These are phyloP conservation scores for Siphamia tubifer DNA, from an alignment of 2,113 vertebrate genomes.

Conservation along the genomic window DNA sequence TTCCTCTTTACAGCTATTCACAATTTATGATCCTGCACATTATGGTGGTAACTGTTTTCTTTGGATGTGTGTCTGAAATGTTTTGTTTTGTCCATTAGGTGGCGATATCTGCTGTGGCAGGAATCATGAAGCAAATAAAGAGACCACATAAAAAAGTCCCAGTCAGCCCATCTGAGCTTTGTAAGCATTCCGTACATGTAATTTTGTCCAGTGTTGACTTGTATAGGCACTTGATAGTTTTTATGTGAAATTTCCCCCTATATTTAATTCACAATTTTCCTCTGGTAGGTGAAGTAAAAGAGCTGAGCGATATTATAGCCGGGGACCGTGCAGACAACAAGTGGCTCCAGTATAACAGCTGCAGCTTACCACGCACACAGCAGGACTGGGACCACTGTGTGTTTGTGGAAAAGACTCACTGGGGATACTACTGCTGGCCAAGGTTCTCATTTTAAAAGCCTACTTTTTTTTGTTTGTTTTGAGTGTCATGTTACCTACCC, in stretches of 20 bases:
- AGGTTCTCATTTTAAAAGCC: conserved; percentile 72
- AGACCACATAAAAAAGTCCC: conserved; percentile 89
- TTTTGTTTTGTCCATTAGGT: conserved; percentile 80
- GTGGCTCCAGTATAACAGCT: conserved; percentile 93
- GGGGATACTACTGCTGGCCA: conserved; percentile 97
- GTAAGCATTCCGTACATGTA: conserved; percentile 72
- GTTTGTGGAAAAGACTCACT: conserved; percentile 98
- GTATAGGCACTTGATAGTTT: neutral
- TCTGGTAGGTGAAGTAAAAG: conserved; percentile 76
- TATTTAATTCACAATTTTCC: neutral
- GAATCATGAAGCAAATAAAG: conserved; percentile 95
- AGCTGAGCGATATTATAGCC: conserved; percentile 71
- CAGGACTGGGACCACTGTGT: conserved; percentile 87
- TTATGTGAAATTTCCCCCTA: neutral
- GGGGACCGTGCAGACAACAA: conserved; percentile 93
- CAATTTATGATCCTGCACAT: neutral
- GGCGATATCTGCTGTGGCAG: conserved; percentile 94
- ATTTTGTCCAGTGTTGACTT: neutral
- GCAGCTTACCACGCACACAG: conserved; percentile 85
- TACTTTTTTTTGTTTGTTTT: neutral
- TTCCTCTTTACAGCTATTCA: neutral
- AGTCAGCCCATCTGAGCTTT: conserved; percentile 87
- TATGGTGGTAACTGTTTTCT: neutral
- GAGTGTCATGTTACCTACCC: neutral
- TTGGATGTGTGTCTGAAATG: neutral